Conservation (phyloP, 2,797 vertebrate species). For the Chaenodraco wilsoni region DNA sequence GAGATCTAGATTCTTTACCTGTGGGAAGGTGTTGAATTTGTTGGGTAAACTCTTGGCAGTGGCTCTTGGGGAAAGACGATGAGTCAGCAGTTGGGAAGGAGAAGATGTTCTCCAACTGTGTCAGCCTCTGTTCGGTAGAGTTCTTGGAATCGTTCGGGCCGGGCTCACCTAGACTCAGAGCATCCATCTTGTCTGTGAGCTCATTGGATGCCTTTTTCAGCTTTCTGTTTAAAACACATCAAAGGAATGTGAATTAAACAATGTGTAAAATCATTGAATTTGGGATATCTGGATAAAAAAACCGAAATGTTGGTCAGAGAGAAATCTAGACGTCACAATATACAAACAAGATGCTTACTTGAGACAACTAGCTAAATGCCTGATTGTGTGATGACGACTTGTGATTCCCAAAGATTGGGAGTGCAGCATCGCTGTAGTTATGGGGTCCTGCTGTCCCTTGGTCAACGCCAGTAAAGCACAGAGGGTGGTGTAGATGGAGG, state of each 20-base stretch:
- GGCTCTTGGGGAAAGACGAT: slow-evolving; percentile 75
- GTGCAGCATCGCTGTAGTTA: slow-evolving; percentile 87
- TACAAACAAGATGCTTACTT: slow-evolving; percentile 78
- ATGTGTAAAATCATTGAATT: neutral
- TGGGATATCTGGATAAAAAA: neutral
- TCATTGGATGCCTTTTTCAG: slow-evolving; percentile 80
- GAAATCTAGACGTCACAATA: neutral
- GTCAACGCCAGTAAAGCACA: slow-evolving; percentile 87
- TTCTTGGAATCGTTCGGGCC: neutral
- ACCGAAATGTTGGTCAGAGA: neutral
- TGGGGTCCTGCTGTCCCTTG: slow-evolving; percentile 82
- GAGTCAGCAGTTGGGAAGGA: slow-evolving; percentile 78
- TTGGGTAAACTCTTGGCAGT: slow-evolving; percentile 78
- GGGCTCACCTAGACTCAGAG: slow-evolving; percentile 81
- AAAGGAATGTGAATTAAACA: neutral
- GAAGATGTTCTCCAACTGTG: slow-evolving; percentile 83
- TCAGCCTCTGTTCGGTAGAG: slow-evolving; percentile 60
- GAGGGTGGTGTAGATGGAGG: slow-evolving; percentile 82
- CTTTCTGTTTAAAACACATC: slow-evolving; percentile 79
- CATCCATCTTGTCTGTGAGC: slow-evolving; percentile 79
- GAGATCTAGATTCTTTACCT: slow-evolving; percentile 49
- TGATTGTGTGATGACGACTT: slow-evolving; percentile 88
- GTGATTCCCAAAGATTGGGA: slow-evolving; percentile 87
- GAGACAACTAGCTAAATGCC: slow-evolving; percentile 83
- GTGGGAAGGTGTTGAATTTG: slow-evolving; percentile 68